Evolutionary conservation across 2,888 invertebrate genomes (phyloP), one percentile per base, ranked within the genome.

Genomic region (Latheticus oryzae): DNA sequence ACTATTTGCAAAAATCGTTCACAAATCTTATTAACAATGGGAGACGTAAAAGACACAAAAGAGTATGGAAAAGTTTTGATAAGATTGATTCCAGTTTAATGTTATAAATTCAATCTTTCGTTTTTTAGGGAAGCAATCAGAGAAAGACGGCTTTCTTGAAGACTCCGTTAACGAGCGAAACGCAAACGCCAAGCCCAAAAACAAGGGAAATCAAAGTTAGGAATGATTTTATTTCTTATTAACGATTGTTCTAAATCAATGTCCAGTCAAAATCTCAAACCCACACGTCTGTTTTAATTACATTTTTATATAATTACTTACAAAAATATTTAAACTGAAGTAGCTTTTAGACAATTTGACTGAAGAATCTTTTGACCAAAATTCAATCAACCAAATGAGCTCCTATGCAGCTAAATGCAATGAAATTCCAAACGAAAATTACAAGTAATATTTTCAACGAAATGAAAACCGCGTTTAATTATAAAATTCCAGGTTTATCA

Each of bases 321-420:
- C n/a, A n/a, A n/a, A n/a, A n/a, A n/a, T n/a, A n/a, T n/a, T n/a
- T n/a, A n/a, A n/a, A n/a, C n/a, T n/a, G n/a, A n/a, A n/a, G 64
- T 76, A 95, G 93, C 81, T 97, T 7, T 76, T 99, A 58, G 93
- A 96, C 79, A 87, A 88, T 63, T 99, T 98, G 78, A 87, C 99
- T 55, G 93, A 96, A 68, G 97, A 97, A 76, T 99, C 93, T 76
- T 97, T 98, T 78, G 97, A 98, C 79, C 96, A 97, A 78, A 99
- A 99, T 80, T 99, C 99, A 5, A 91, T 99, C 47, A 97, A 97
- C 75, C 99, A 99, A 79, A 81, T 99, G 63, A 98, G 98, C 13
- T 97, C 98, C 77, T 97, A 97, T 0, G 90, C 97, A 37, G 88
- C 91, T 32, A 85, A 89, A 40, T 99, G 91, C 72, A 84, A 83